Conservation (phyloP, 2,888 invertebrate species). For the Coleophora flavipennella region DNA sequence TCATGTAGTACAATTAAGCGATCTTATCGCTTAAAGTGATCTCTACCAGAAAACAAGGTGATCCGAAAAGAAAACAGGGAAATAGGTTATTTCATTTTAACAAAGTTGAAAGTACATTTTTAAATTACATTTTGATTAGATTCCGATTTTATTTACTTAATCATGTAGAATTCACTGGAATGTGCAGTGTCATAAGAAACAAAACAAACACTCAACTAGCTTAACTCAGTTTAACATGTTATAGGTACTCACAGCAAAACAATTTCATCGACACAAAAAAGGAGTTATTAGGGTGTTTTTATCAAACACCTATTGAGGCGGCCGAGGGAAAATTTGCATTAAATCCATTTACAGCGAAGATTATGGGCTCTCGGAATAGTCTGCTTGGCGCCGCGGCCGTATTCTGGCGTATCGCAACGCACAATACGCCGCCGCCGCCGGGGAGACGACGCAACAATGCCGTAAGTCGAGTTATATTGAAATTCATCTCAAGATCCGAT, state of each 20-base stretch:
- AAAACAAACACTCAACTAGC: background rate
- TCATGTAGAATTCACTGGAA: background rate
- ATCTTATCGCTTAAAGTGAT: too few species aligned
- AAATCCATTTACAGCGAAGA: conserved; percentile 58
- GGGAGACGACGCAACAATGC: too few species aligned
- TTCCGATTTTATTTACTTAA: background rate
- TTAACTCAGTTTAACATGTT: background rate
- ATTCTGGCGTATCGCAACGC: conserved; percentile 42
- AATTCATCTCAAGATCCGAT: too few species aligned
- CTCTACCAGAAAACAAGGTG: too few species aligned
- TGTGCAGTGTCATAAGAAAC: background rate
- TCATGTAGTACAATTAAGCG: too few species aligned
- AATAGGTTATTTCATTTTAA: background rate
- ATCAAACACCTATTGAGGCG: conserved; percentile 45
- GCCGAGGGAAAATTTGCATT: conserved; percentile 52
- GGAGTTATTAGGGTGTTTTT: conserved; percentile 31
- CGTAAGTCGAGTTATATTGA: too few species aligned
- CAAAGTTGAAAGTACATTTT: background rate
- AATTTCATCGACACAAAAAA: conserved; percentile 42
- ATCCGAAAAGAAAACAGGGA: too few species aligned
- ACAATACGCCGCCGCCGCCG: conserved; percentile 36
- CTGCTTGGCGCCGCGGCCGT: conserved; percentile 32
- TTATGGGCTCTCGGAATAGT: conserved; percentile 50
- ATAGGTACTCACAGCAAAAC: conserved; percentile 25
- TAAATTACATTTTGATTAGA: background rate